Conservation (phyloP, 2,888 invertebrate genomes). For the Anthophora plumipes region DNA sequence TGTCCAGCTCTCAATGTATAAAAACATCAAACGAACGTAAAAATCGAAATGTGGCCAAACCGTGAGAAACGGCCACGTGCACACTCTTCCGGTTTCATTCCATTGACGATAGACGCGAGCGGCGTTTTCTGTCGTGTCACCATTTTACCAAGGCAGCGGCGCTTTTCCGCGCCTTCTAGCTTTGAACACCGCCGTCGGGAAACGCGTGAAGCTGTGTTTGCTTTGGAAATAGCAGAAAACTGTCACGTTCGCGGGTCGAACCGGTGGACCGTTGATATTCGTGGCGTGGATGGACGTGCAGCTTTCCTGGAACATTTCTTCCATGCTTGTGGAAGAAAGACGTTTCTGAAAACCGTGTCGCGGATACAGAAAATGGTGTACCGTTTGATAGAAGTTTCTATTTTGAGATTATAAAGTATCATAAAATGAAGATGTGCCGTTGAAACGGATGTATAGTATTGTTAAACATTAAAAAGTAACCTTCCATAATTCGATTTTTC, state of each 20-base stretch:
- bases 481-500: too few species aligned
- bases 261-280: neutral
- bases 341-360: neutral
- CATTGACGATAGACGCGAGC: neutral
- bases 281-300: neutral
- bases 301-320: neutral
- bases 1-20: slow-evolving; percentile 19
- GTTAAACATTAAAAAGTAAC: too few species aligned
- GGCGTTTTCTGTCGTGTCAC: neutral
- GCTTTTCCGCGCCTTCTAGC: neutral
- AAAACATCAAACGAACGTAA: slow-evolving; percentile 19
- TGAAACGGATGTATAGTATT: too few species aligned
- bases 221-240: slow-evolving; percentile 38
- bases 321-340: neutral
- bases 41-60: slow-evolving; percentile 6
- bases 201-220: slow-evolving; percentile 20
- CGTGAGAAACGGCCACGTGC: neutral
- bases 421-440: too few species aligned
- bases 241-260: slow-evolving; percentile 38
- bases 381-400: too few species aligned
- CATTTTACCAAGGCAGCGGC: slow-evolving; percentile 1
- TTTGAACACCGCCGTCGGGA: neutral
- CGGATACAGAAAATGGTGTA: neutral
- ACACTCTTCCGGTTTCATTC: neutral
- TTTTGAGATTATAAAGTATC: too few species aligned